Evolutionary conservation across 2,888 invertebrate genomes (phyloP), one percentile per base, ranked within the genome.

Genomic region (Hyppa rectilinea): DNA sequence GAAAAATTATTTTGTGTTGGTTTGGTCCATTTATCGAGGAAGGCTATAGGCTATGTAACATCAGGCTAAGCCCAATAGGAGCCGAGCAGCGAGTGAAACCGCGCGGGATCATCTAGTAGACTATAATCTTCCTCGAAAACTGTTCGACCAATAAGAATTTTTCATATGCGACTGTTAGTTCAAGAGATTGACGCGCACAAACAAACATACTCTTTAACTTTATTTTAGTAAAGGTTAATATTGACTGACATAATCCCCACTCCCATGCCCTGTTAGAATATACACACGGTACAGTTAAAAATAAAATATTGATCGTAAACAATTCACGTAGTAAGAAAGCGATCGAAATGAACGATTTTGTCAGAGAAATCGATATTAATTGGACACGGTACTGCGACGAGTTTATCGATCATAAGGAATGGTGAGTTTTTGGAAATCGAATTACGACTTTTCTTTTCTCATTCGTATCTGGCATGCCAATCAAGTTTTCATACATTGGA

Each of bases 351-450:
- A 80, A 84, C 80, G 76, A 87, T 86, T 85, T 85, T 78, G 76
- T 75, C 77, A 84, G 88, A 84, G 89, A 90, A 88, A 90, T 87
- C 87, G 84, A 87, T 88, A 85, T 89, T 85, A 85, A 87, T 86
- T 84, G 67, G 66, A 62, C 34, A 52, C 14, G 65, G 40, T 58
- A 56, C 52, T 36, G 49, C 47, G 36, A 78, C 47, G 26, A 56
- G 34, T 63, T 81, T 75, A 70, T 70, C 69, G 61, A 74, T 81
- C 47, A 71, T 23, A 26, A 45, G 61, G n/a, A 26, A 71, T 62
- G 50, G 34, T 26, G 38, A 34, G 43, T 34, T 52, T 71, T 60
- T 47, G n/a, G 36, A 31, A 9, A 45, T 17, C 17, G 23, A 38
- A 29, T 53, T 47, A 52, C 31, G 29, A 45, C 31, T 76, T 59